A percentile compares a stretch with the other conserved stretches of the same genome.
Conservation (phyloP, 2,888 invertebrate species). For the Halocaridina rubra region DNA sequence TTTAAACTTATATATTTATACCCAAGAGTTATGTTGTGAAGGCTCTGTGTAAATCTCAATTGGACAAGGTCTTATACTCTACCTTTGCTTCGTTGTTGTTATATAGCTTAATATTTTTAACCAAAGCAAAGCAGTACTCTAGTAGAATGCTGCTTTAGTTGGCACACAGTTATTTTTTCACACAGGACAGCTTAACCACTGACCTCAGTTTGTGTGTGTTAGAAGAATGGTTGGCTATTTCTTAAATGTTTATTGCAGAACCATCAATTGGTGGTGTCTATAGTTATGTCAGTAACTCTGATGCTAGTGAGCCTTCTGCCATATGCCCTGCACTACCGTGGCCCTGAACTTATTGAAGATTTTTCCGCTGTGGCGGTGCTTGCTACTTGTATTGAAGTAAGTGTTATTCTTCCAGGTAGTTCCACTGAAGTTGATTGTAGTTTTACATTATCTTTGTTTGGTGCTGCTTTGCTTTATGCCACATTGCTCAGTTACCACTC, state of each 20-base stretch:
- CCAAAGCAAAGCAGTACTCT: too few relatives aligned
- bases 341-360: conserved; percentile 24
- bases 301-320: conserved; percentile 54
- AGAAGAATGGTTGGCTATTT: neutral
- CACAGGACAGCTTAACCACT: neutral
- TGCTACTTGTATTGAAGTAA: conserved; percentile 54
- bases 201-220: neutral
- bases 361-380: conserved; percentile 43
- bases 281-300: conserved; percentile 46
- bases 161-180: too few relatives aligned
- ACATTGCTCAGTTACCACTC: too few relatives aligned
- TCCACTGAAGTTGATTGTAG: conserved; percentile 21
- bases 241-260: conserved; percentile 19
- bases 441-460: too few relatives aligned
- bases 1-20: too few relatives aligned
- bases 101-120: too few relatives aligned
- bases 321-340: conserved; percentile 46
- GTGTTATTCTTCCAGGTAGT: conserved; percentile 2
- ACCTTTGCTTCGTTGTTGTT: too few relatives aligned
- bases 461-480: too few relatives aligned
- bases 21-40: too few relatives aligned
- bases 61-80: too few relatives aligned
- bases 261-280: conserved; percentile 49
- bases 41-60: too few relatives aligned
- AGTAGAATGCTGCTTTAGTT: too few relatives aligned